A percentile compares a stretch with the other conserved stretches of the same genome.
phyloP scores from a whole-genome alignment of 2,113 vertebrate species.

The Alces alces region DNA sequence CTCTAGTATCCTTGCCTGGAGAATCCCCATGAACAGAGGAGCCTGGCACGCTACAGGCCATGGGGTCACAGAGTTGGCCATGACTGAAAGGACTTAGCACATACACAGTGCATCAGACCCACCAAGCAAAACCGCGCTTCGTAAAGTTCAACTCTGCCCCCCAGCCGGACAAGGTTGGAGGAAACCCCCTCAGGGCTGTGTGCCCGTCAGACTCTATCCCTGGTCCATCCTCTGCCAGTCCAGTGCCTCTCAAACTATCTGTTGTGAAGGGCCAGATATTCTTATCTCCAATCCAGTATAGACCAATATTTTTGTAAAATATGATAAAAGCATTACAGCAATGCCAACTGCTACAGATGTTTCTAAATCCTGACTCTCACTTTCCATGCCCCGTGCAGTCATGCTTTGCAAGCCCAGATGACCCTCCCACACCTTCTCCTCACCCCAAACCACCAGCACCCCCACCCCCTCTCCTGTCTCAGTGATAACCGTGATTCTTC shows the following conservation, averaged over 20 bases:
- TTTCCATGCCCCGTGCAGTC: neutral
- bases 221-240: neutral
- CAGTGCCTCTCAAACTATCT: neutral
- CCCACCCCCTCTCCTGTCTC: neutral
- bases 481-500: neutral
- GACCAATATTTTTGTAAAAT: neutral
- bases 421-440: neutral
- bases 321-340: neutral
- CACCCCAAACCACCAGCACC: neutral
- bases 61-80: neutral
- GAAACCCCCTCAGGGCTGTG: neutral
- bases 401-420: rapidly evolving
- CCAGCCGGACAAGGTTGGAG: neutral
- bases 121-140: neutral
- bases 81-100: neutral
- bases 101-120: neutral
- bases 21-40: neutral
- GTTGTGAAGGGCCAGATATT: neutral
- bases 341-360: neutral
- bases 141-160: neutral
- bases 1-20: neutral
- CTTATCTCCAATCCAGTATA: neutral
- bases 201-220: neutral
- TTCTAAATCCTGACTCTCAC: neutral
- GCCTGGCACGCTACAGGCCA: neutral